A percentile compares a stretch with the other conserved stretches of the same genome.
These are phyloP conservation scores for Miniopterus natalensis DNA, from an alignment of 2,113 vertebrate genomes.

Conservation along the genomic window DNA sequence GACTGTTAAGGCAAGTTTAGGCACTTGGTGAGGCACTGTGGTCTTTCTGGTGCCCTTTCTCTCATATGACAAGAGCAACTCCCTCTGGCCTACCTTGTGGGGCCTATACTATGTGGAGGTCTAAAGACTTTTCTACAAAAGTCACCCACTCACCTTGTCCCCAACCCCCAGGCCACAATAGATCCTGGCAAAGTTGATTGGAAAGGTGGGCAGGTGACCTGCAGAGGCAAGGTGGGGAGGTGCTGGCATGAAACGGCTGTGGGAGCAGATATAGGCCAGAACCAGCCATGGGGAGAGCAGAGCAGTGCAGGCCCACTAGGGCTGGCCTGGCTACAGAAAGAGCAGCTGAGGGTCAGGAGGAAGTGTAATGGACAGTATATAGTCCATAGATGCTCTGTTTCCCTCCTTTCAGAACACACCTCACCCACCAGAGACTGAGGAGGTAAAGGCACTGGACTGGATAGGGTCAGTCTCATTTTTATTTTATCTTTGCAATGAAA, in stretches of 20 bases:
- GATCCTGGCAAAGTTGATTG: not conserved
- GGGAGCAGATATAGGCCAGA: not conserved
- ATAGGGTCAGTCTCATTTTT: conserved; percentile 5
- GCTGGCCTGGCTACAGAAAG: not conserved
- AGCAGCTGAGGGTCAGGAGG: accelerated
- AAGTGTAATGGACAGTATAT: not conserved
- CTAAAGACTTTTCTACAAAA: conserved; percentile 22
- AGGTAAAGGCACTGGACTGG: not conserved
- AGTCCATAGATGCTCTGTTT: not conserved
- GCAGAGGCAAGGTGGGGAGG: not conserved
- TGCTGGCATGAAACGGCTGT: not conserved
- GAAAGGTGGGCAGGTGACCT: not conserved
- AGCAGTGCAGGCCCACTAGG: not conserved
- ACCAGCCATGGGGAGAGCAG: not conserved
- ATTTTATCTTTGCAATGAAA: conserved; percentile 47
- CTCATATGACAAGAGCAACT: not conserved
- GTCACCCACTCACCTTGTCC: not conserved
- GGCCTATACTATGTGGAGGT: not conserved
- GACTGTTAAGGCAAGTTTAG: not conserved
- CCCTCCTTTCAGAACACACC: not conserved
- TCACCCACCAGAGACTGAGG: not conserved
- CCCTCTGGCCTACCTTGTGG: not conserved
- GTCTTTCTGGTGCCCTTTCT: not conserved
- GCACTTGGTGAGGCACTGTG: not conserved
- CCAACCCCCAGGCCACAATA: not conserved